These are phyloP conservation scores for Mesorhabditis spiculigera DNA, from an alignment of 2,888 invertebrate genomes.

Conservation along the genomic window DNA sequence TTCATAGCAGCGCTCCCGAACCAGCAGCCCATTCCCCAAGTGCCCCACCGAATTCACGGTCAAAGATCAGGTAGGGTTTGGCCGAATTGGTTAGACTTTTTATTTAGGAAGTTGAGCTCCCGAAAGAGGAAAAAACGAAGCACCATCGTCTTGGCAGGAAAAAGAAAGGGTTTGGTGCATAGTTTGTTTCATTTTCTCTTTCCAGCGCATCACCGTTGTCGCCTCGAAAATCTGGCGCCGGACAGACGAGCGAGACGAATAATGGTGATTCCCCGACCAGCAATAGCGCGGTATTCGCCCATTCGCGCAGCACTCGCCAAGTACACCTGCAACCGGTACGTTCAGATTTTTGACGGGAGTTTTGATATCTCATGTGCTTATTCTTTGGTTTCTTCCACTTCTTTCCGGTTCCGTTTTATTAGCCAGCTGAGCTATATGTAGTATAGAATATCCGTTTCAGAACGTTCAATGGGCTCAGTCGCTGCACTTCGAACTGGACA, in stretches of 20 bases:
- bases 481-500: constrained; percentile 41
- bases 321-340: background rate
- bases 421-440: background rate
- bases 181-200: background rate
- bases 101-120: background rate
- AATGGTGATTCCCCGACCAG: too few relatives aligned
- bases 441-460: constrained; percentile 14
- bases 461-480: constrained; percentile 54
- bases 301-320: background rate
- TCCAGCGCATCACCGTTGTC: background rate
- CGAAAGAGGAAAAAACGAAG: background rate
- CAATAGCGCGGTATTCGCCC: background rate
- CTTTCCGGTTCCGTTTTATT: too few relatives aligned
- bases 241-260: too few relatives aligned
- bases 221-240: background rate
- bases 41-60: background rate
- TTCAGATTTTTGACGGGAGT: background rate
- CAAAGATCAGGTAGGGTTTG: background rate
- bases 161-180: background rate
- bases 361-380: background rate
- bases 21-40: background rate
- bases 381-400: too few relatives aligned
- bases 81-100: background rate
- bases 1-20: background rate
- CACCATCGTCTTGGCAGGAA: background rate